Base-by-base conservation (phyloP, 2,797 vertebrate genomes). In the Galaxias olidus region DNA sequence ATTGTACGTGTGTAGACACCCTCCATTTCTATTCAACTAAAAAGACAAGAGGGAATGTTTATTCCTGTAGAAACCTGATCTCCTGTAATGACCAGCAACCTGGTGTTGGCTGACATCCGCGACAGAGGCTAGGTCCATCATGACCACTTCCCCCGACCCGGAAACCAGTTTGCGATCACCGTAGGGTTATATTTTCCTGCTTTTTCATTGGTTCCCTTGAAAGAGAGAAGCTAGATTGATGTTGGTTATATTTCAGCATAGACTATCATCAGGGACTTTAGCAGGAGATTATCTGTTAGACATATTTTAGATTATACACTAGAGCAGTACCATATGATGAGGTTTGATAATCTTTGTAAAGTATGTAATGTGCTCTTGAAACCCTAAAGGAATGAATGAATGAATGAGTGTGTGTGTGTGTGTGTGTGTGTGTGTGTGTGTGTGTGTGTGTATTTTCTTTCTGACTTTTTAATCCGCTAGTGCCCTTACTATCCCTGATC, bases 141-240 rank as follows among this genome's bases (percentile, higher is more conserved):
- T 80, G 80, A 82, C 66, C 59, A 80, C 80, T 78, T 18, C 67
- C 59, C 66, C 54, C 19, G 73, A 81, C 74, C 78, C 0, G 53
- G 71, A 71, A 66, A 51, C 63, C 0, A 67, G 76, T 68, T 79
- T 69, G 66, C 74, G 78, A 78, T 84, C 73, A 56, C 48, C 0
- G 52, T 17, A 70, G 42, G 15, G 54, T 72, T 78, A 65, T 71
- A 78, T 79, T 75, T 74, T 59, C 55, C 70, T 59, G 67, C 78
- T 75, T 82, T 71, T 51, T 78, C 77, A 77, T 75, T 68, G 73
- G 74, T 71, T 70, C 42, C 42, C 50, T 67, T 49, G 44, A 65
- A 46, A 47, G 41, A 71, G 14, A 56, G 58, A 40, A 44, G 13
- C 5, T 8, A 53, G 44, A 12, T 8, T 49, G 61, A 40, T 6